Base-by-base conservation (phyloP, 1,140 invertebrate species). In the Drosophila funebris region DNA sequence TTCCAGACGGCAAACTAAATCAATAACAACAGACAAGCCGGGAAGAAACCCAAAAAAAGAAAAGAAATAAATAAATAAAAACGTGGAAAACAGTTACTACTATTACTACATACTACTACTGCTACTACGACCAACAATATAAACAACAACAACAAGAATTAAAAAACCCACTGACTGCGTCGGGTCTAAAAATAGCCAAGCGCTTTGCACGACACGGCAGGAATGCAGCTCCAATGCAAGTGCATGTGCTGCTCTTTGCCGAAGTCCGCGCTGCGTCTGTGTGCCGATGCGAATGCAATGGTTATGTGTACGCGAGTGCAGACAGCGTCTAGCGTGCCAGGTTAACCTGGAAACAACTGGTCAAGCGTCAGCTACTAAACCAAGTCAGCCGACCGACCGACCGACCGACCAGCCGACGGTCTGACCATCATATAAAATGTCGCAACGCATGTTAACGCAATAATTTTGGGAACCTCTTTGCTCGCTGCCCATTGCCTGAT, bases 191-290 rank as follows among this genome's bases (percentile, higher is more conserved):
- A 88, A 88, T 88, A 88, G 78, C 66, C 57, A 60, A 57, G 60
- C 57, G 60, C 73, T 46, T 70, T 77, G 52, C 71, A 71, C 75
- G 66, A 58, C n/a, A 60, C 50, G 63, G 76, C 78, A 79, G 83
- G 83, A 88, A 88, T 88, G 83, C 83, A 88, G 83, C 83, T 76
- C 66, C 52, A 73, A 74, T 76, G 70, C 78, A 70, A 80, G 81
- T 85, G 81, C 76, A 73, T 84, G 53, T 68, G 66, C 46, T 31
- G 29, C 31, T 24, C 61, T 63, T 52, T 36, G 24, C 44, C 50
- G 46, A 41, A 14, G 13, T 41, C 33, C 1, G 9, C 2, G 48
- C 13, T 61, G 46, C 20, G 31, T n/a, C 44, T 36, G 52, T 50
- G 27, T 53, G 43, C 24, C 41, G 0, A 27, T 27, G 24, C 18